These are phyloP conservation scores for Eulemur mongoz DNA, from an alignment of 2,797 vertebrate genomes.

Conservation along the genomic window DNA sequence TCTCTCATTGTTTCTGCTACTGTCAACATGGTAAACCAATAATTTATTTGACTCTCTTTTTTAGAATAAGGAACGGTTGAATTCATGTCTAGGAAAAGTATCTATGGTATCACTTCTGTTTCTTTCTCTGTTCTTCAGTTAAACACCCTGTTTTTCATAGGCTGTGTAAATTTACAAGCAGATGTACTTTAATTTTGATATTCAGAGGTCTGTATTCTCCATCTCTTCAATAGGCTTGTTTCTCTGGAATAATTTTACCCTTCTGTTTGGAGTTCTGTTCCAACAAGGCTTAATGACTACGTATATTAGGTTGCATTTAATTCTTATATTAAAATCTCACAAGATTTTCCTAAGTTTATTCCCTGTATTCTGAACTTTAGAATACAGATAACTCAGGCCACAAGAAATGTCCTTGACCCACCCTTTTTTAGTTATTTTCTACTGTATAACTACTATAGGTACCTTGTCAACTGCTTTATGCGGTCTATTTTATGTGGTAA, in stretches of 20 bases:
- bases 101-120: neutral
- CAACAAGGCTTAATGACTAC: neutral
- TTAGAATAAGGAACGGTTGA: neutral
- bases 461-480: neutral
- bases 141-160: neutral
- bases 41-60: neutral
- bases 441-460: neutral
- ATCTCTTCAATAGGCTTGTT: neutral
- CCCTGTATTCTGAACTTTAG: neutral
- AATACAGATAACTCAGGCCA: neutral
- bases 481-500: conserved; percentile 2
- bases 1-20: conserved; percentile 25
- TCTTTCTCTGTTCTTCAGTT: neutral
- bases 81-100: conserved; percentile 12
- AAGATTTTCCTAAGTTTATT: conserved; percentile 43
- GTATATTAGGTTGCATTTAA: neutral
- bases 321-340: neutral
- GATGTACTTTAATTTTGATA: neutral
- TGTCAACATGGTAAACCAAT: neutral
- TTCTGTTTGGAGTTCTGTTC: neutral
- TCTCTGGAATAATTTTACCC: neutral
- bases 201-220: neutral
- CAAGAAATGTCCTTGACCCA: neutral
- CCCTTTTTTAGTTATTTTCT: neutral
- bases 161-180: conserved; percentile 18